Evolutionary conservation across 1,140 invertebrate genomes (phyloP), one percentile per base, ranked within the genome.

Genomic region (Saccostrea glomerata): DNA sequence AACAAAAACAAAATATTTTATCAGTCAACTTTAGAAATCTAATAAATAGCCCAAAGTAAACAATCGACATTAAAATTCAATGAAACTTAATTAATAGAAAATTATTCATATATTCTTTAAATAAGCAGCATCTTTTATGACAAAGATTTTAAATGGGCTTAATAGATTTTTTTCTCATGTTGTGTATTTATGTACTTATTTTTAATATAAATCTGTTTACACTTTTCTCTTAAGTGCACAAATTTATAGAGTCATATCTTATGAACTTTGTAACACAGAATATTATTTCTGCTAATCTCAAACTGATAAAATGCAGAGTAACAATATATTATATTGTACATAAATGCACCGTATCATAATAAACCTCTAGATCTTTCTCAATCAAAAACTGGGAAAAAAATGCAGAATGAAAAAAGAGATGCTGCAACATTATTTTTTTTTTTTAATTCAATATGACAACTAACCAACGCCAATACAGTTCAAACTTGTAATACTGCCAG

Each of bases 1-100:
- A 92, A 93, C 92, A 36, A 54, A 90, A 91, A 91, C 90, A 85
- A 63, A 82, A 82, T 82, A 20, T 82, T n/a, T 25, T 47, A 82
- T 12, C 25, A 82, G 13, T 82, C 20, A 70, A 70, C 20, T n/a
- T n/a, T 70, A 70, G 6, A 70, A 7, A 70, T 20, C 20, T 70
- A 70, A 70, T 70, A 25, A 70, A 70, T 70, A 70, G 25, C 25
- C 3, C 63, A 70, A n/a, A n/a, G 25, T 25, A 70, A 70, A 25
- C 63, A 70, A 70, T 70, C 20, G 4, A 70, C 20, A 20, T n/a
- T 25, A n/a, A 70, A 70, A 70, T 25, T 70, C 63, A 70, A 25
- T 20, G 20, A 70, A 70, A 25, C 13, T n/a, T 70, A 70, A 25
- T 70, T n/a, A 20, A 70, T 70, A 70, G 47, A 47, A 6, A 47